phyloP scores from a whole-genome alignment of 2,797 vertebrate species.

The Clarias platycephalus region DNA sequence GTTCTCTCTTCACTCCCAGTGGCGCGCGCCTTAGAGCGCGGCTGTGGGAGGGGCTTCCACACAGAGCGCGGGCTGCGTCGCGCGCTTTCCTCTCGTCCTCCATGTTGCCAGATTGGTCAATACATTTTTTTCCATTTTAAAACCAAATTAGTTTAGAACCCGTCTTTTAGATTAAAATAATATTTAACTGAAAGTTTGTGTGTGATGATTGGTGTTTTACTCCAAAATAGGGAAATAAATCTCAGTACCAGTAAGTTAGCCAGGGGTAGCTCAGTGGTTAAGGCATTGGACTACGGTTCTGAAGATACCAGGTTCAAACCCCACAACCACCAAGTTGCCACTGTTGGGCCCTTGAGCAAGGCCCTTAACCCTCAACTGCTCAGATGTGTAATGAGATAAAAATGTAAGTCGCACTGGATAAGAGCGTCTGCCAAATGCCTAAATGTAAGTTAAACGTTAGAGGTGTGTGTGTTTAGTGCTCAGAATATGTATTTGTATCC shows the following conservation, averaged over 20 bases:
- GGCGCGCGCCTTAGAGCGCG: conserved; percentile 44
- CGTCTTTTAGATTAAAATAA: background rate
- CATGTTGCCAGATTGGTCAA: conserved; percentile 19
- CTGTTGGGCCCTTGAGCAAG: too few relatives aligned
- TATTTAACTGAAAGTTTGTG: background rate
- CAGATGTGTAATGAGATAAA: too few relatives aligned
- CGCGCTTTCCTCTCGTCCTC: conserved; percentile 30
- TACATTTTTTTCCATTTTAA: background rate
- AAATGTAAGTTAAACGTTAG: background rate
- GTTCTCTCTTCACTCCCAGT: background rate
- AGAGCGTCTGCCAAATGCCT: too few relatives aligned
- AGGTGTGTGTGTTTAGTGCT: background rate
- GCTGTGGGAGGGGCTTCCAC: conserved; percentile 67
- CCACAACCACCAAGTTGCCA: too few relatives aligned
- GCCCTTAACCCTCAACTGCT: too few relatives aligned
- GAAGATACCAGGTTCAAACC: too few relatives aligned
- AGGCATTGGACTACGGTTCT: too few relatives aligned
- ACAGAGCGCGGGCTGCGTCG: conserved; percentile 17
- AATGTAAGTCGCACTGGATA: too few relatives aligned
- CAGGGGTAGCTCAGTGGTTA: too few relatives aligned
- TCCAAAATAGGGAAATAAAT: background rate
- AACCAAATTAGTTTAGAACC: background rate
- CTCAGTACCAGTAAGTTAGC: background rate
- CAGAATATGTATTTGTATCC: background rate
- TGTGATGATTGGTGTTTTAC: background rate